Conservation (phyloP, 2,113 vertebrate species). For the Sporophila hypoxantha region DNA sequence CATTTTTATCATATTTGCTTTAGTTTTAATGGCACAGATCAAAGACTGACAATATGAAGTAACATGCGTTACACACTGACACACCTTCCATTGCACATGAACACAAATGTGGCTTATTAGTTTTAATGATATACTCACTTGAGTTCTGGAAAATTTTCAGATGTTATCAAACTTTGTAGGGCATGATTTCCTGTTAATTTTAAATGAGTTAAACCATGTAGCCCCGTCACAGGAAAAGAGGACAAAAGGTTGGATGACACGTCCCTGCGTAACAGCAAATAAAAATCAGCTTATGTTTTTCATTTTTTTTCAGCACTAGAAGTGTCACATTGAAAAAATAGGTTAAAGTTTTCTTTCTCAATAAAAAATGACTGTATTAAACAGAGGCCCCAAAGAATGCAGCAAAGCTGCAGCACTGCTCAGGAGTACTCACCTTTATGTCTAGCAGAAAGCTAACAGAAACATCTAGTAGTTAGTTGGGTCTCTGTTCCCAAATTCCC, state of each 20-base stretch:
- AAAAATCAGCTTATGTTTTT: constrained; percentile 51
- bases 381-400: not conserved
- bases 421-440: not conserved
- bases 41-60: constrained; percentile 48
- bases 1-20: constrained; percentile 59
- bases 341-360: not conserved
- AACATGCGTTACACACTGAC: constrained; percentile 51
- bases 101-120: constrained; percentile 72
- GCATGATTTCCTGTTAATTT: constrained; percentile 89
- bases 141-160: constrained; percentile 88
- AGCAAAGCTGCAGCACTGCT: not conserved
- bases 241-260: constrained; percentile 90
- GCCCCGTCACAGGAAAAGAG: constrained; percentile 83
- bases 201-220: constrained; percentile 89
- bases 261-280: constrained; percentile 79
- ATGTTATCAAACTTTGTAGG: constrained; percentile 82
- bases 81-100: constrained; percentile 65
- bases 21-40: constrained; percentile 50
- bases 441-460: not conserved
- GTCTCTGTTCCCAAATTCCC: not conserved
- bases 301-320: constrained; percentile 31
- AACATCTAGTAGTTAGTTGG: not conserved
- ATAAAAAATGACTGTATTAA: constrained; percentile 19
- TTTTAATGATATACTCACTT: constrained; percentile 80
- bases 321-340: constrained; percentile 13